phyloP scores from a whole-genome alignment of 2,797 vertebrate genomes.

The Falco concolor region DNA sequence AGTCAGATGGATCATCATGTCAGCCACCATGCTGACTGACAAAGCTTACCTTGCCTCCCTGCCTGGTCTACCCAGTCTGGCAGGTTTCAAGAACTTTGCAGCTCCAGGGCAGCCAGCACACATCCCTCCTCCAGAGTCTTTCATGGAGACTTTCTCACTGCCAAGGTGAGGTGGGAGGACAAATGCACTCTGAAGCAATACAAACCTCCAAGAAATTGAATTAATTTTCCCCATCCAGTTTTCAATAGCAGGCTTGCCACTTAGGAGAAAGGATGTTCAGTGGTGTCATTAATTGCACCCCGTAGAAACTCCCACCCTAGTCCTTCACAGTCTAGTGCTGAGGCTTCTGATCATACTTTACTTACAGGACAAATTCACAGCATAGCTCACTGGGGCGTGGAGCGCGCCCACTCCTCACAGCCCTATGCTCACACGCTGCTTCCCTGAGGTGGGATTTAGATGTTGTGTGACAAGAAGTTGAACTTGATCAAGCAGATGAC shows the following conservation, averaged over 20 bases:
- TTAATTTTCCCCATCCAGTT: neutral
- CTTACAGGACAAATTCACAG: neutral
- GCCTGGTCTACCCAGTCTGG: neutral
- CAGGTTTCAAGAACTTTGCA: neutral
- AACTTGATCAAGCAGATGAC: neutral
- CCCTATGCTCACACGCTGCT: neutral
- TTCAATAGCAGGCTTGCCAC: neutral
- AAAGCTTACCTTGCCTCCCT: neutral
- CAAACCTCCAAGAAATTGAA: neutral
- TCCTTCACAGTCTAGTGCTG: neutral
- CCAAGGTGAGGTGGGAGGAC: neutral
- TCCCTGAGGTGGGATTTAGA: neutral
- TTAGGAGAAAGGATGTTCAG: neutral
- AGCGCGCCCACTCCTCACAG: neutral
- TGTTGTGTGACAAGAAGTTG: neutral
- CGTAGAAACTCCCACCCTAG: neutral
- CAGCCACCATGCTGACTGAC: neutral
- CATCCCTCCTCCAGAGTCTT: neutral
- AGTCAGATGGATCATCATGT: accelerated
- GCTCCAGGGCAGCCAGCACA: neutral
- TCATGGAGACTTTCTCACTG: neutral
- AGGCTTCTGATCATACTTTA: neutral
- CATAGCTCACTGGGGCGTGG: neutral
- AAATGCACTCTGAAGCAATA: neutral
- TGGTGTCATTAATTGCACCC: neutral